Base-by-base conservation (phyloP, 1,140 invertebrate species). In the Cyclina sinensis region DNA sequence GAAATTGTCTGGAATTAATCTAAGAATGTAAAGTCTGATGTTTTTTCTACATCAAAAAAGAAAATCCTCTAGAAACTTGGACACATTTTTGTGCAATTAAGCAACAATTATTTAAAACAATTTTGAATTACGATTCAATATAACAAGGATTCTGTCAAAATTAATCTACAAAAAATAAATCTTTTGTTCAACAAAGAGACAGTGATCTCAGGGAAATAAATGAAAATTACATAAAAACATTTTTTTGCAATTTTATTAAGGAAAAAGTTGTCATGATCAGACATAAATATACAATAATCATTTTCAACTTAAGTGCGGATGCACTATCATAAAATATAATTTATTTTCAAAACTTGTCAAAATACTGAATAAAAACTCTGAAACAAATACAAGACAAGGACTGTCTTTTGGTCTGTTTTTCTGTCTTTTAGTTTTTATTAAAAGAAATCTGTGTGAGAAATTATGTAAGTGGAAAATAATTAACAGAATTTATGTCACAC, bases 241-340 rank as follows among this genome's bases (percentile, higher is more conserved):
- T 70, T 35, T 70, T 70, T 62, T 16, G 11, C 65, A 9, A 5
- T 35, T 70, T 70, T 37, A 70, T 18, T 70, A 37, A 35, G 32
- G 32, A n/a, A 70, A 70, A 70, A 70, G 11, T 35, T 35, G 65
- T 70, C 65, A 62, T 27, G 18, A 62, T 62, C 27, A 27, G n/a
- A 18, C 24, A 70, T 70, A 70, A 70, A 70, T 70, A 14, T n/a
- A 70, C 65, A 70, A 70, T 70, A 70, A 65, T 65, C 24, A 70
- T 16, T 37, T 4, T 24, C 30, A 70, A 70, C 65, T 27, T 27
- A 35, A 39, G 65, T 37, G 30, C 21, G 14, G 12, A 70, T 37
- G 21, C 65, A 37, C 35, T 3, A 30, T 65, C 11, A 65, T 65
- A 65, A 30, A 30, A 65, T 57, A 65, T 12, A 65, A 65, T 65